Base-by-base conservation (phyloP, 2,113 vertebrate genomes). In the Strix uralensis region DNA sequence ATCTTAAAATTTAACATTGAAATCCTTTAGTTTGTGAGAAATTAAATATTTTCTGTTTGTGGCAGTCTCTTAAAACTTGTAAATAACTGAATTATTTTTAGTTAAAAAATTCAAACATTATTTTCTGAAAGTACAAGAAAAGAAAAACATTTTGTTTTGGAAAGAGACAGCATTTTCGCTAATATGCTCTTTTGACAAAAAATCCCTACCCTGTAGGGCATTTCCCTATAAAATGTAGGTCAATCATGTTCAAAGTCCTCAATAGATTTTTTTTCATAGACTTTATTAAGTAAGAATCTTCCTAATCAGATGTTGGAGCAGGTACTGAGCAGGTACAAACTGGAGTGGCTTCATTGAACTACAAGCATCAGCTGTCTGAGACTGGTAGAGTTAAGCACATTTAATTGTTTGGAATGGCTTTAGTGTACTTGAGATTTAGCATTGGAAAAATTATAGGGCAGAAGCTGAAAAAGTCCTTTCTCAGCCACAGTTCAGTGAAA, bases 351-450 rank as follows among this genome's bases (percentile, higher is more conserved):
- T n/a, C 15, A 15, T 0, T 88, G 65, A 67, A 86, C 67, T 81
- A 55, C n/a, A 62, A 59, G 74, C 36, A 59, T 66, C 15, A 63
- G 15, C 49, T 81, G 86, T 9, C 32, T 75, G 66, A 87, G n/a
- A 29, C 74, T 26, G 38, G 47, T 52, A 71, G 52, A 61, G 72
- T 91, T 89, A 88, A 95, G 70, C 38, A 77, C 75, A 70, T 52
- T 42, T 86, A 88, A 85, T 95, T 75, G 85, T 97, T 93, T 97
- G 79, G 72, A 91, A 88, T 36, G 27, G 36, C 26, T 84, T 94
- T 8, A 51, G 84, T 91, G 49, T 85, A 29, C 26, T 88, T 7
- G 51, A 94, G 77, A 26, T 58, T 81, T 70, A 91, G 11, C 70
- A n/a, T 29, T 72, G 94, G 92, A 94, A 95, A 96, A 87, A 88